A percentile compares a stretch with the other conserved stretches of the same genome.
Conservation (phyloP, 2,113 vertebrate genomes). For the Tachycineta bicolor region DNA sequence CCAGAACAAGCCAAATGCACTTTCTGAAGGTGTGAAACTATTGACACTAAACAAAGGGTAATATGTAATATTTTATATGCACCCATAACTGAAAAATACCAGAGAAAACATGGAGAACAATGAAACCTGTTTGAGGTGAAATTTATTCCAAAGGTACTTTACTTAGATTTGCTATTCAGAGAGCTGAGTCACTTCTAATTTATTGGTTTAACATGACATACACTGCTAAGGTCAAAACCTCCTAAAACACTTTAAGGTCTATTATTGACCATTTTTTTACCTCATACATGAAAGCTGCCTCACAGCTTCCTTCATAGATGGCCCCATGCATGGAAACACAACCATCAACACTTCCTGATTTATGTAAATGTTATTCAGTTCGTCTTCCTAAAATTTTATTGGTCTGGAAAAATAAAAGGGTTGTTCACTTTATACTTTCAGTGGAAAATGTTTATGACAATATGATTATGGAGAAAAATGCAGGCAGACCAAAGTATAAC, state of each 20-base stretch:
- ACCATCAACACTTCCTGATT: not conserved
- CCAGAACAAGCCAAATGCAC: not conserved
- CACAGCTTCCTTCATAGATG: not conserved
- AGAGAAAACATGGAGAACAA: not conserved
- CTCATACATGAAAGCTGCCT: not conserved
- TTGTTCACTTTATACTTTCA: not conserved
- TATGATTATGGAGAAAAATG: not conserved
- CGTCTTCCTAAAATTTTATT: not conserved
- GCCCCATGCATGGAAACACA: not conserved
- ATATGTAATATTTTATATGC: not conserved
- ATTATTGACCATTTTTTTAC: not conserved
- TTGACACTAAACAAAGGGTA: not conserved
- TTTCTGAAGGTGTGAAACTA: not conserved
- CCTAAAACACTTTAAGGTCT: conserved; percentile 6
- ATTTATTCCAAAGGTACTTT: not conserved
- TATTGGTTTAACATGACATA: not conserved
- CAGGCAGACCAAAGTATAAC: not conserved
- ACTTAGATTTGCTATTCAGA: not conserved
- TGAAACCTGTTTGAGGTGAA: not conserved
- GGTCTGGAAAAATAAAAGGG: not conserved
- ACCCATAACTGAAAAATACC: not conserved
- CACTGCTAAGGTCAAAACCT: not conserved
- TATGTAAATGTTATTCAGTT: not conserved
- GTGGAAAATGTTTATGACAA: not conserved
- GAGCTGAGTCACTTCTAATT: not conserved